Evolutionary conservation across 2,888 invertebrate species (phyloP), one percentile per base, ranked within the genome.

Genomic region (Periphyllus acericola): DNA sequence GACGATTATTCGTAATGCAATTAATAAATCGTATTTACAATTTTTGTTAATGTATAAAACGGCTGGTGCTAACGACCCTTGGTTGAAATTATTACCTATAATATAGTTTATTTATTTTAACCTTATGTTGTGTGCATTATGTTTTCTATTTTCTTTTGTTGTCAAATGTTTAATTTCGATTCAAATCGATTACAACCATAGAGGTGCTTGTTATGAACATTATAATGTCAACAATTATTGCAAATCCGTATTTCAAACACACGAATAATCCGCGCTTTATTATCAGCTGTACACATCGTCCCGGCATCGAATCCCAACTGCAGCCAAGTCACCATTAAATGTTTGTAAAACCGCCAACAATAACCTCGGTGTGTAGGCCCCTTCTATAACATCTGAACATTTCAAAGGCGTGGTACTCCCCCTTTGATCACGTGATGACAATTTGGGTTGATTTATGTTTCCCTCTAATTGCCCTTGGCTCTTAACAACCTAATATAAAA

Each of bases 401-500:
- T 83, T 83, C 74, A 74, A 83, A 83, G 83, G 83, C 83, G 83
- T 83, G 83, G 74, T 29, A 74, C 74, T 74, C 55, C 72, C 36
- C n/a, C 55, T 83, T 83, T 83, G 74, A 83, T 83, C 74, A 74
- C 55, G 60, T 55, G 36, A 83, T 83, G 83, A 83, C 83, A 74
- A 74, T 74, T 83, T 36, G n/a, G 21, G 74, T 74, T 83, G 74
- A 83, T 83, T 74, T 74, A 83, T 83, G 74, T 74, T 74, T 29
- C 55, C 29, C 36, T 8, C 29, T 83, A 74, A 74, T 83, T 83
- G 36, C 74, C 14, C 34, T 74, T 74, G 74, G 74, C 55, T 74
- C 74, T 74, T 60, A 74, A 83, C 83, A 83, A 36, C 55, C 29
- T 55, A 74, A 83, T 52, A 83, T 60, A 74, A 83, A 83, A 55